Percentiles rank a stretch among this genome's conserved stretches.
phyloP scores from a whole-genome alignment of 2,888 invertebrate genomes.

The Epinotia demarniana region DNA sequence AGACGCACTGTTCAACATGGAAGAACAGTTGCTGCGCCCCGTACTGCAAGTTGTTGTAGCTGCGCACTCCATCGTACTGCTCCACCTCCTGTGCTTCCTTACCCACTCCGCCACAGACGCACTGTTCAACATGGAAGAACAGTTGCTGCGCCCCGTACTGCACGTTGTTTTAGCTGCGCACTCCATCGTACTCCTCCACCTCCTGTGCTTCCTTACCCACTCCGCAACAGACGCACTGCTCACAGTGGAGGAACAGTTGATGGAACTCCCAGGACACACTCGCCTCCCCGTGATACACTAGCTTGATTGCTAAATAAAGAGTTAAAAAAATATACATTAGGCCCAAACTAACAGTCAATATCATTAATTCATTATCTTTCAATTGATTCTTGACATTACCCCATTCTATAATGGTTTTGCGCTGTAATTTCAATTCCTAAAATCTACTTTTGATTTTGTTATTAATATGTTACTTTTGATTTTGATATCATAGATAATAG shows the following conservation, averaged over 20 bases:
- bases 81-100: conserved; percentile 53
- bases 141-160: too few species aligned
- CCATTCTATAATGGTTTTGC: too few species aligned
- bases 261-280: conserved; percentile 64
- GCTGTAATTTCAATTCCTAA: too few species aligned
- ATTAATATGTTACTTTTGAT: too few species aligned
- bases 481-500: too few species aligned
- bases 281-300: conserved; percentile 63
- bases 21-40: not conserved
- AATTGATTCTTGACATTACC: too few species aligned
- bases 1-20: conserved; percentile 45
- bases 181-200: conserved; percentile 55
- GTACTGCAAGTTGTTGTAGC: conserved; percentile 56
- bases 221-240: conserved; percentile 57
- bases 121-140: too few species aligned
- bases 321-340: not conserved
- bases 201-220: conserved; percentile 50
- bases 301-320: conserved; percentile 57
- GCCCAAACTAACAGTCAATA: too few species aligned
- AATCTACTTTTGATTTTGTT: too few species aligned
- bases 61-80: conserved; percentile 53
- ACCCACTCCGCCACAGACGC: conserved; percentile 63
- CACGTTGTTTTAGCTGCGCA: conserved; percentile 45
- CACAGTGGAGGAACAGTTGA: too few species aligned
- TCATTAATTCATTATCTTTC: too few species aligned